Evolutionary conservation across 2,888 invertebrate species (phyloP).

Genomic region (Diachrysia chrysitis): DNA sequence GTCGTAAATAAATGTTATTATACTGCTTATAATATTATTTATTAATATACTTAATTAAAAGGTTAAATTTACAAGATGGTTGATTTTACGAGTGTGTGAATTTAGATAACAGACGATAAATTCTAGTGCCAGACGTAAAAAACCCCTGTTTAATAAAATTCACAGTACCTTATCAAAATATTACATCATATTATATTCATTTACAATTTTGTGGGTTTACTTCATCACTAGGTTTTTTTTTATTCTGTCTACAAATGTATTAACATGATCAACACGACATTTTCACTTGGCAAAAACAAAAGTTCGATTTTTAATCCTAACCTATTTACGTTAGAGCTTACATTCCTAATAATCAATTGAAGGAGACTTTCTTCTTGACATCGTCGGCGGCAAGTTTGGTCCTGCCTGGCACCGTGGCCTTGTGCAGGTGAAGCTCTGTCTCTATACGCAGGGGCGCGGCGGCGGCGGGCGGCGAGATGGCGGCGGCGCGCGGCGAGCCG

Average conservation of each 20-base stretch:
- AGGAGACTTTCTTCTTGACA: constrained; percentile 83
- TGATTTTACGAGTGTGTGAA: not conserved
- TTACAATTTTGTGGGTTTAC: no score
- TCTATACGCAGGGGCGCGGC: no score
- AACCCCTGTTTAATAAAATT: no score
- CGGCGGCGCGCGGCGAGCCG: constrained; percentile 66
- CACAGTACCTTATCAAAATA: no score
- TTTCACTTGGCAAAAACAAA: not conserved
- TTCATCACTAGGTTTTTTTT: no score
- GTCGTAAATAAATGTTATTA: constrained; percentile 31
- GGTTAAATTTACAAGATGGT: not conserved
- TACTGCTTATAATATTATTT: constrained; percentile 18
- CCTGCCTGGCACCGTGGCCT: constrained; percentile 53
- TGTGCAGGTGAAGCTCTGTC: constrained; percentile 37
- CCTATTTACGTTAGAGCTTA: not conserved
- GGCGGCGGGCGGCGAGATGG: constrained; percentile 46
- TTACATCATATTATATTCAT: no score
- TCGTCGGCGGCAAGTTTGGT: constrained; percentile 68
- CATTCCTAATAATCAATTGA: constrained; percentile 66
- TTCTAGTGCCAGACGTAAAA: not conserved
- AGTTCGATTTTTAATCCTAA: not conserved
- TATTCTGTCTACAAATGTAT: no score
- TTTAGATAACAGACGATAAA: not conserved
- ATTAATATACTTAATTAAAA: constrained; percentile 7
- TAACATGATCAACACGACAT: no score